Evolutionary conservation across 2,797 vertebrate genomes (phyloP).

Genomic region (Enteromius paludinosus): DNA sequence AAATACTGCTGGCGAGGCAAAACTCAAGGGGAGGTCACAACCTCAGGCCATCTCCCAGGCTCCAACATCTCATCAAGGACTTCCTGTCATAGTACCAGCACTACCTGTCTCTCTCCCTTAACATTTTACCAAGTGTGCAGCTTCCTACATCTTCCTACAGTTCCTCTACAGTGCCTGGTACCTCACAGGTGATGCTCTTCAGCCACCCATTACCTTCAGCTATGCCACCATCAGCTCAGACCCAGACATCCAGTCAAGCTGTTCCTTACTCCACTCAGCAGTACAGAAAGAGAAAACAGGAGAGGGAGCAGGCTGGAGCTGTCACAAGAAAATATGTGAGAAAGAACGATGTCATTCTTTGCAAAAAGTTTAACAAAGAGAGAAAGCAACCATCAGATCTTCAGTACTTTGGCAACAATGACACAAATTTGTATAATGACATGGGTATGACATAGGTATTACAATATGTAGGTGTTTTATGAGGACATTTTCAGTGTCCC

Average conservation of each 20-base stretch:
- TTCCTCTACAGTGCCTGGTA: not conserved
- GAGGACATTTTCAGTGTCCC: too few species aligned
- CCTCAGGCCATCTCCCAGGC: not conserved
- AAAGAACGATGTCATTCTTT: not conserved
- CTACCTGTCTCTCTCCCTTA: not conserved
- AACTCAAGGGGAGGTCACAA: not conserved
- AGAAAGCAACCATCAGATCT: not conserved
- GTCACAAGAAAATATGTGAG: not conserved
- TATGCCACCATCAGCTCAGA: too few species aligned
- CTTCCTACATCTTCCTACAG: too few species aligned
- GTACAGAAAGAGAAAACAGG: not conserved
- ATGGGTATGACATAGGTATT: too few species aligned
- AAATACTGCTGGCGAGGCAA: slow-evolving; percentile 1
- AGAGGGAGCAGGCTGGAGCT: not conserved
- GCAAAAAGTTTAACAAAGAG: not conserved
- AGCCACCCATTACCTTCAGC: not conserved
- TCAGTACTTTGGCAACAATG: not conserved
- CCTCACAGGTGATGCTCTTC: not conserved
- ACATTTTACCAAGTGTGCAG: not conserved
- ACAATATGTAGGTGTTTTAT: too few species aligned
- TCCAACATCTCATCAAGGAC: not conserved
- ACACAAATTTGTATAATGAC: too few species aligned
- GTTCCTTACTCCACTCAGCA: not conserved
- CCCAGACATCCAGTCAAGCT: not conserved
- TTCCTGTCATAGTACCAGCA: too few species aligned